These are phyloP conservation scores for Stigmatopora argus DNA, from an alignment of 2,113 vertebrate genomes.

Conservation along the genomic window DNA sequence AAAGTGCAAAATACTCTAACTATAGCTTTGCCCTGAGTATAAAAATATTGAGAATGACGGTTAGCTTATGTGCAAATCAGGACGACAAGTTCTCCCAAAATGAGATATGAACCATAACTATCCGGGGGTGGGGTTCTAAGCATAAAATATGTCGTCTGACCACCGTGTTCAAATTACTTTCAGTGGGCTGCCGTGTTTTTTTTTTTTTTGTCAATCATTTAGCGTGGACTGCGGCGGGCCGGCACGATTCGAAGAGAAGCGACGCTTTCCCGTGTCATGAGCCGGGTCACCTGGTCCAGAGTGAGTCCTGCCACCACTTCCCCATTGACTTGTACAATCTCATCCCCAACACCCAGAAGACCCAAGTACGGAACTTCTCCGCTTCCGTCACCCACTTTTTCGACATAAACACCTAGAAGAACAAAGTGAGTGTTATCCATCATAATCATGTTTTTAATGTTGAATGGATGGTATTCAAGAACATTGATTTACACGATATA, in stretches of 20 bases:
- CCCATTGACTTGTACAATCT: slow-evolving; percentile 89
- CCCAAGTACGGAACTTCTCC: slow-evolving; percentile 82
- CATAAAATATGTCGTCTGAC: no score
- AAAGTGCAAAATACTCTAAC: neutral
- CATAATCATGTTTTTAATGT: neutral
- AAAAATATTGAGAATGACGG: neutral
- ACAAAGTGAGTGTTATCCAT: neutral
- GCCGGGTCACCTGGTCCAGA: slow-evolving; percentile 72
- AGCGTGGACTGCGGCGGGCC: slow-evolving; percentile 73
- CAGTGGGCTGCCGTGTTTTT: neutral
- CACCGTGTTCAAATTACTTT: neutral
- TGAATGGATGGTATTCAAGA: no score
- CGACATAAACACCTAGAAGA: slow-evolving; percentile 82
- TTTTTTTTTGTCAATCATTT: slow-evolving; percentile 24
- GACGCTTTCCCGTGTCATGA: slow-evolving; percentile 74
- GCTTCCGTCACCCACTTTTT: slow-evolving; percentile 77
- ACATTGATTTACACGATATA: slow-evolving; percentile 37
- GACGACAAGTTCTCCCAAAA: no score
- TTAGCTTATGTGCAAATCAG: no score
- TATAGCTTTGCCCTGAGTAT: neutral
- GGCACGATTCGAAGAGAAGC: slow-evolving; percentile 79
- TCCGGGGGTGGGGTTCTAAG: no score
- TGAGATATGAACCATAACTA: no score
- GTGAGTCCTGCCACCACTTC: slow-evolving; percentile 79
- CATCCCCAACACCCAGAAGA: slow-evolving; percentile 83